Evolutionary conservation across 1,140 invertebrate genomes (phyloP).

Genomic region (Drosophila guanche): DNA sequence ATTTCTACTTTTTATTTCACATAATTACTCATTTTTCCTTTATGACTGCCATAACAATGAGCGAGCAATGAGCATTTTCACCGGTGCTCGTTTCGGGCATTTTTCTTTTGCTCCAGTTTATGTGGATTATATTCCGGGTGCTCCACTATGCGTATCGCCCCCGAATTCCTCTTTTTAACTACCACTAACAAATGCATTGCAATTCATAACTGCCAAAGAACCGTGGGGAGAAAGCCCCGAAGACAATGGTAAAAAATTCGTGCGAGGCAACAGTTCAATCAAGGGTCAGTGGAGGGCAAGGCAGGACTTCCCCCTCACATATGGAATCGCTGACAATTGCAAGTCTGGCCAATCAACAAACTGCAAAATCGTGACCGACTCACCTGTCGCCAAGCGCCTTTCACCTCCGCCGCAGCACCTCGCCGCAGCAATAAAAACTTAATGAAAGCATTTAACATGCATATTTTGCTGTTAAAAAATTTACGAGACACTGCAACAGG

Average conservation of each 20-base stretch:
- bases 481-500: slow-evolving; percentile 31
- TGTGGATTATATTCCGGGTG: background rate
- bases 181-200: slow-evolving; percentile 61
- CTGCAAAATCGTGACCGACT: slow-evolving; percentile 19
- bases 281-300: slow-evolving; percentile 7
- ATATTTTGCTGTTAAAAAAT: slow-evolving; percentile 53
- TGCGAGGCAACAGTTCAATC: slow-evolving; percentile 9
- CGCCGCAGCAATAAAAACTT: slow-evolving; percentile 63
- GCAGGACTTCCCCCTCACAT: slow-evolving; percentile 49
- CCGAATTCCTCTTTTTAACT: slow-evolving; percentile 6
- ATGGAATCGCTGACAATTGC: slow-evolving; percentile 58
- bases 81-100: too few species aligned
- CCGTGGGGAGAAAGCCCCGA: background rate
- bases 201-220: slow-evolving; percentile 48
- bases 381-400: slow-evolving; percentile 5
- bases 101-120: background rate
- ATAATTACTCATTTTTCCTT: too few species aligned
- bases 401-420: slow-evolving; percentile 7
- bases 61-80: too few species aligned
- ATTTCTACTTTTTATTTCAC: slow-evolving; percentile 4
- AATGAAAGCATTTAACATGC: slow-evolving; percentile 67
- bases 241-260: background rate
- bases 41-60: too few species aligned
- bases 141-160: background rate
- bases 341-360: slow-evolving; percentile 56